Percentiles rank a stretch among this genome's conserved stretches.
Conservation (phyloP, 2,888 invertebrate genomes). For the Epicampocera succincta region DNA sequence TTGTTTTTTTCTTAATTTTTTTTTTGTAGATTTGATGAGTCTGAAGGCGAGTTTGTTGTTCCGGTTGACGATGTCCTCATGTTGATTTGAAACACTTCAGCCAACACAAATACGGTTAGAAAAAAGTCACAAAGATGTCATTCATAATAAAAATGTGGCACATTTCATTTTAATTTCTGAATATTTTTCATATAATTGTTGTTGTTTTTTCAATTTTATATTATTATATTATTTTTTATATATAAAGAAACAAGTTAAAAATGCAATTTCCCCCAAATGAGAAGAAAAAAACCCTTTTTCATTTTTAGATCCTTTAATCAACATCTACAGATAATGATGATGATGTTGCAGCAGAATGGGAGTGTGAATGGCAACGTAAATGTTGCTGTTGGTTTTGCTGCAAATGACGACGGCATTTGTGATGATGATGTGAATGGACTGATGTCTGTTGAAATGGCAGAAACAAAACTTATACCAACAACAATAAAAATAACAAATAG, state of each 20-base stretch:
- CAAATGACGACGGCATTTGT: constrained; percentile 42
- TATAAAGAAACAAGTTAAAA: constrained; percentile 53
- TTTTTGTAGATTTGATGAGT: constrained; percentile 29
- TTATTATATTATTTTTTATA: constrained; percentile 26
- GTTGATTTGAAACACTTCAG: constrained; percentile 62
- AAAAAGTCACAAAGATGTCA: constrained; percentile 40
- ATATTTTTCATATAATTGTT: constrained; percentile 37
- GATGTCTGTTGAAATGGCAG: constrained; percentile 64
- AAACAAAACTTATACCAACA: constrained; percentile 52
- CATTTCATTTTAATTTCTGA: constrained; percentile 68
- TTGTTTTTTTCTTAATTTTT: constrained; percentile 25
- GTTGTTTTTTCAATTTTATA: not conserved
- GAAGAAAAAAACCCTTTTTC: constrained; percentile 30
- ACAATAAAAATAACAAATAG: constrained; percentile 37
- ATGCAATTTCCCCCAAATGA: constrained; percentile 59
- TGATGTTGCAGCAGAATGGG: not conserved
- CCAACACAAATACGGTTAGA: constrained; percentile 20
- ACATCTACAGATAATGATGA: constrained; percentile 30
- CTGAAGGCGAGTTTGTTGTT: constrained; percentile 28
- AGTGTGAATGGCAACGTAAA: constrained; percentile 10
- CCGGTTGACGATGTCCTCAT: constrained; percentile 43
- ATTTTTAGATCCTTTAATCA: constrained; percentile 38
- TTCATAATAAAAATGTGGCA: constrained; percentile 69
- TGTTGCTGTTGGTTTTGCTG: constrained; percentile 38
- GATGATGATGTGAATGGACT: constrained; percentile 65